Conservation (phyloP, 2,113 vertebrate genomes). For the Catharus fuscescens region DNA sequence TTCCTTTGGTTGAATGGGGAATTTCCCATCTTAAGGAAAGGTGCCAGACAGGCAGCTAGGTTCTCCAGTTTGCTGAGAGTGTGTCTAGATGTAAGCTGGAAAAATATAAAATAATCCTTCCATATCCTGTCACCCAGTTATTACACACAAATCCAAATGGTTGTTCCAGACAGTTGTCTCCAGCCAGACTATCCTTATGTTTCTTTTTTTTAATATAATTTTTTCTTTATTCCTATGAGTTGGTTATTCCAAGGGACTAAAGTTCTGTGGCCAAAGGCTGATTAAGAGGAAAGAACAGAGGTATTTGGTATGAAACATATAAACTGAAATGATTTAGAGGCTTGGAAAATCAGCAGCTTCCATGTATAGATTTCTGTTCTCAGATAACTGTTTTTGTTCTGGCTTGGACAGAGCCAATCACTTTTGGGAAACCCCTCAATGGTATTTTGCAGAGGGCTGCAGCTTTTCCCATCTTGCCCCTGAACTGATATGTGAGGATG, state of each 20-base stretch:
- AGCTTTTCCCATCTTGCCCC: neutral
- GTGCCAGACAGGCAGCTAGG: neutral
- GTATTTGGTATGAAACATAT: neutral
- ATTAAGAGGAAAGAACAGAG: neutral
- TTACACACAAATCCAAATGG: neutral
- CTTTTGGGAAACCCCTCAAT: neutral
- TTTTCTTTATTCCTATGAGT: neutral
- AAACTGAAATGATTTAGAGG: neutral
- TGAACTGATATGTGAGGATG: neutral
- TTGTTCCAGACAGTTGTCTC: slow-evolving; percentile 16
- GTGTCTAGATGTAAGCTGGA: slow-evolving; percentile 15
- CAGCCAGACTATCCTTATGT: neutral
- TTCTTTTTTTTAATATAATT: neutral
- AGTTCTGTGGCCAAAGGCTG: neutral
- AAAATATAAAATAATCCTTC: slow-evolving; percentile 32
- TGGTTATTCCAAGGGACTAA: neutral
- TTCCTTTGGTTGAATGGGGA: neutral
- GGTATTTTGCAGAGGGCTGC: neutral
- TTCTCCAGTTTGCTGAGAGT: neutral
- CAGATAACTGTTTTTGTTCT: neutral
- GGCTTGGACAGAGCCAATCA: neutral
- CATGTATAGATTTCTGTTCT: neutral
- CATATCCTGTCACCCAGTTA: slow-evolving; percentile 30
- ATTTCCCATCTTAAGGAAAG: neutral
- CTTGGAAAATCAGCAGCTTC: neutral